phyloP scores from a whole-genome alignment of 1,140 invertebrate species.

The Drosophila jambulina region DNA sequence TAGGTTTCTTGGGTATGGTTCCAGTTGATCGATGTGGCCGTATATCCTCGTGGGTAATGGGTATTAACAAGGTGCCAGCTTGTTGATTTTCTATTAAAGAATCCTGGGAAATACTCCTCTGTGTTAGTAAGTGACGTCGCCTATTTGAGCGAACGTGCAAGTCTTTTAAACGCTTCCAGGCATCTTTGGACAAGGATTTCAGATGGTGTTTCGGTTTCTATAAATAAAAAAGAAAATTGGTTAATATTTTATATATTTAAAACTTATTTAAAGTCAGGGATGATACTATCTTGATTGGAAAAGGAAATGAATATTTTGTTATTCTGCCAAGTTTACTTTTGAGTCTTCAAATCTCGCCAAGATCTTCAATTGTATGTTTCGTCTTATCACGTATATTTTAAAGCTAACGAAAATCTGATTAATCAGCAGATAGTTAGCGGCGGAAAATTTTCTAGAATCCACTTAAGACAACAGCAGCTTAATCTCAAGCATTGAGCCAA shows the following conservation, averaged over 20 bases:
- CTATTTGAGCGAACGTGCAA: slow-evolving; percentile 37
- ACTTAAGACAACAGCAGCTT: slow-evolving; percentile 17
- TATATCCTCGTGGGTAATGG: slow-evolving; percentile 1
- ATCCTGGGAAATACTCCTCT: slow-evolving; percentile 15
- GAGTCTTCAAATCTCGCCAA: neutral
- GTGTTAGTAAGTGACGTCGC: slow-evolving; percentile 10
- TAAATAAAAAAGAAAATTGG: neutral
- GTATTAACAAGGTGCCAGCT: slow-evolving; percentile 47
- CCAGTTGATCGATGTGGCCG: slow-evolving; percentile 16
- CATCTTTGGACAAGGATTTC: slow-evolving; percentile 43
- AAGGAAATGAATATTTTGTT: slow-evolving; percentile 1
- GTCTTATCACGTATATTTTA: slow-evolving; percentile 11
- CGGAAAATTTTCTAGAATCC: slow-evolving; percentile 28
- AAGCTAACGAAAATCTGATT: slow-evolving; percentile 11
- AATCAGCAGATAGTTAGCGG: slow-evolving; percentile 9
- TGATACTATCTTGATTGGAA: neutral
- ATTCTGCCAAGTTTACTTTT: neutral
- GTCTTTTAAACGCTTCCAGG: slow-evolving; percentile 59
- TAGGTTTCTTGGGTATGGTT: slow-evolving; percentile 27
- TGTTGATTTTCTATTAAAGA: slow-evolving; percentile 26
- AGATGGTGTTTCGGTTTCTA: slow-evolving; percentile 55
- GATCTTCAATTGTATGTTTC: slow-evolving; percentile 17
- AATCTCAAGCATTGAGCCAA: slow-evolving; percentile 11
- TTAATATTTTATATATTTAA: neutral
- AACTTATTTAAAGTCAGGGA: neutral